Conservation (phyloP, 2,797 vertebrate species). For the Sparus aurata region DNA sequence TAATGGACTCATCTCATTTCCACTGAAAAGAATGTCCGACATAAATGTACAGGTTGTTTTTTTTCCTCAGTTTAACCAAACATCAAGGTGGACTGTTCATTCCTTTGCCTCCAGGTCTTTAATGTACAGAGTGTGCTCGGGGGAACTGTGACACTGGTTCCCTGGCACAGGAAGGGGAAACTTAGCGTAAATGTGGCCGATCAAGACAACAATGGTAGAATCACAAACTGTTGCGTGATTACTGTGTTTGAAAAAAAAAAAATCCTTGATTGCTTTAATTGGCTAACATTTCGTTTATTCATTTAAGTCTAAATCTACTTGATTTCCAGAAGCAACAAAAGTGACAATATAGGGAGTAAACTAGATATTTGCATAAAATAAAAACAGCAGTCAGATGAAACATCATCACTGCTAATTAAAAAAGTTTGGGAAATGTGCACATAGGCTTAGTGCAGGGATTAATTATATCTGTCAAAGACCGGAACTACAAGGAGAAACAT, state of each 20-base stretch:
- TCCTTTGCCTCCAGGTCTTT: slow-evolving; percentile 34
- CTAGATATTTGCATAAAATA: not conserved
- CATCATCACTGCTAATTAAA: not conserved
- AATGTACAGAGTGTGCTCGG: slow-evolving; percentile 32
- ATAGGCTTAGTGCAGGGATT: not conserved
- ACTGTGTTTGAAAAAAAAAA: not conserved
- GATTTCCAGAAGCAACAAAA: not conserved
- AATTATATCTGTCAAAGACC: not conserved
- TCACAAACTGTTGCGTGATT: not conserved
- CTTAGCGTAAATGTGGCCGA: slow-evolving; percentile 24
- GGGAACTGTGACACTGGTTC: slow-evolving; percentile 35
- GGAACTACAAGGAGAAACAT: not conserved
- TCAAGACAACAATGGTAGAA: slow-evolving; percentile 29
- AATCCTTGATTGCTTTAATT: slow-evolving; percentile 33
- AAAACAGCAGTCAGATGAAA: slow-evolving; percentile 5
- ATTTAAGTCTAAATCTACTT: not conserved
- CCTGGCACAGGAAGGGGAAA: slow-evolving; percentile 58
- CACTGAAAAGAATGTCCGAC: not conserved
- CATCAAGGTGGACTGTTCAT: slow-evolving; percentile 8
- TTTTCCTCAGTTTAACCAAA: slow-evolving; percentile 26
- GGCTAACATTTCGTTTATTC: not conserved
- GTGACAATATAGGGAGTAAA: not conserved
- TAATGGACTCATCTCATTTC: not conserved
- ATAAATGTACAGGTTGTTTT: slow-evolving; percentile 10
- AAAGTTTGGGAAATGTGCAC: not conserved